Base-by-base conservation (phyloP, 1,140 invertebrate species). In the Drosophila leontia region DNA sequence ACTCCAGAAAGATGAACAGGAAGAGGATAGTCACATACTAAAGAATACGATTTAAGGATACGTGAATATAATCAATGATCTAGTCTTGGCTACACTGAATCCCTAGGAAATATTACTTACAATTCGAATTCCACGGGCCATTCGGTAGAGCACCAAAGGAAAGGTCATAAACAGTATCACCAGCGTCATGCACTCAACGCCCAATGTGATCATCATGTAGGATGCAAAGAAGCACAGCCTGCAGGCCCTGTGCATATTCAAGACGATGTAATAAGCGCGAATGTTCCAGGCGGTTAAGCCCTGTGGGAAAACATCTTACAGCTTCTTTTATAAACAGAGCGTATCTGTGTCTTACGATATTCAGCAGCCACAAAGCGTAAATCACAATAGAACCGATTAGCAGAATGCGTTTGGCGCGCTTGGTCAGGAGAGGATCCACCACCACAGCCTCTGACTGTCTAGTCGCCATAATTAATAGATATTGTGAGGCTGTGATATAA, bases 1-100 rank as follows among this genome's bases (percentile, higher is more conserved):
- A 32, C 19, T 86, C 53, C 57, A 79, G 12, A 53, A 58, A 87
- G 6, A 23, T 58, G 1, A n/a, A 1, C n/a, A 78, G 5, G 12
- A 79, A 68, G 1, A 79, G 23, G 1, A 37, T 3, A 5, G 64
- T 48, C 0, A 63, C 12, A 11, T 65, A 78, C 82, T 85, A 7
- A 42, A 39, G 12, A 39, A 41, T 8, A 17, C 8, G 41, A 42
- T 42, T 41, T 41, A 34, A 9, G 7, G 8, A 34, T 23, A 23
- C 23, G 2, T 23, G 23, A 23, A 23, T 23, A 23, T 23, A 23
- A 23, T 23, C 2, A 23, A 23, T 23, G 23, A 23, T 23, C 23
- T 23, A 23, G 23, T 23, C 23, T 23, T 23, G 23, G 23, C 23
- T 23, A 23, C 23, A 1, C 23, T 23, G 23, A 23, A 23, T 23